These are phyloP conservation scores for Scomber japonicus DNA, from an alignment of 2,113 vertebrate species.

Conservation along the genomic window DNA sequence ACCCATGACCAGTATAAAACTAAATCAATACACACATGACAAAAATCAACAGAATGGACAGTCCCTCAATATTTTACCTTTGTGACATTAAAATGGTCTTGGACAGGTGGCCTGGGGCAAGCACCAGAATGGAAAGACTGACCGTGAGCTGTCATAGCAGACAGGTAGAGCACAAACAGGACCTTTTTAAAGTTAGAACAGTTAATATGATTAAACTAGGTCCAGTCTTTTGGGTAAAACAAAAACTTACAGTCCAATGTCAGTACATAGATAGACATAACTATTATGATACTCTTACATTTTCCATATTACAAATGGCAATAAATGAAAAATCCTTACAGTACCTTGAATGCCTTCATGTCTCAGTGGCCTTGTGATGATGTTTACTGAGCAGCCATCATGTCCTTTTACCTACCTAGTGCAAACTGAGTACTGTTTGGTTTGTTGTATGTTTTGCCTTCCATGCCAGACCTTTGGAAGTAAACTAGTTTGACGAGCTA, in stretches of 20 bases:
- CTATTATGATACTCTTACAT: too few relatives aligned
- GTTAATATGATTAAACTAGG: background rate
- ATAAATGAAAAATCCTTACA: background rate
- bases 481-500: conserved; percentile 24
- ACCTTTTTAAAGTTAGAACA: conserved; percentile 15
- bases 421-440: background rate
- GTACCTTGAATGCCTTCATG: conserved; percentile 51
- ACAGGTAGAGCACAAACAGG: conserved; percentile 19
- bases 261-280: background rate
- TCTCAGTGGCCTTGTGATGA: background rate
- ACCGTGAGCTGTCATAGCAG: background rate
- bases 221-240: background rate
- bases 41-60: background rate
- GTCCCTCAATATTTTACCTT: conserved; percentile 39
- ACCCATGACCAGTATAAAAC: too few relatives aligned
- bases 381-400: too few relatives aligned
- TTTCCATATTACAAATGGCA: background rate
- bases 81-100: conserved; percentile 57
- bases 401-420: too few relatives aligned
- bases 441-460: background rate
- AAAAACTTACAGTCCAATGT: background rate
- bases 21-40: background rate
- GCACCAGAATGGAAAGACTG: conserved; percentile 52
- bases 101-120: conserved; percentile 40
- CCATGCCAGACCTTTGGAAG: conserved; percentile 40